A percentile compares a stretch with the other conserved stretches of the same genome.
Conservation (phyloP, 2,797 vertebrate species). For the Arvicola amphibius region DNA sequence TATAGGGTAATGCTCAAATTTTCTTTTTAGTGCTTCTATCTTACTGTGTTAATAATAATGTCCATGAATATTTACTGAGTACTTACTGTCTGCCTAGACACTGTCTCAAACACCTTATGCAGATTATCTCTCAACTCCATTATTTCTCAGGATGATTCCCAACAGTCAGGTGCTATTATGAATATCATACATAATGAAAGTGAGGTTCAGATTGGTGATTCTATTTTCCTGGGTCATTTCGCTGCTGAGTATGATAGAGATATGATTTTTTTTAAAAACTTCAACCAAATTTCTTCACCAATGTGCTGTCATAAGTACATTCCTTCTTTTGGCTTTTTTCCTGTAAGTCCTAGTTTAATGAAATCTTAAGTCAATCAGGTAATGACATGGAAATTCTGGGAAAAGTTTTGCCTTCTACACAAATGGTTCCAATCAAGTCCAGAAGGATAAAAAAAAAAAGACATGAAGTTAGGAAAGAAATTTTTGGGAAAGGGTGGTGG, state of each 20-base stretch:
- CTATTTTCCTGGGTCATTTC: not conserved
- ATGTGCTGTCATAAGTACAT: not conserved
- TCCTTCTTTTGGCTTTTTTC: not conserved
- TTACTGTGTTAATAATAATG: slow-evolving; percentile 14
- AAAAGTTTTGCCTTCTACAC: not conserved
- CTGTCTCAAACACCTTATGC: slow-evolving; percentile 36
- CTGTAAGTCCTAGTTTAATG: not conserved
- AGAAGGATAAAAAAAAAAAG: not conserved
- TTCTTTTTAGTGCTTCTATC: not conserved
- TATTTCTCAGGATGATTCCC: slow-evolving; percentile 16
- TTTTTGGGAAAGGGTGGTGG: not conserved
- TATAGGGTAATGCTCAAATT: not conserved
- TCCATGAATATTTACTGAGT: not conserved
- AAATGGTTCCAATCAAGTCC: not conserved
- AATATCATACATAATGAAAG: slow-evolving; percentile 25
- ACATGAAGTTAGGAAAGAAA: not conserved
- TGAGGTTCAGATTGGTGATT: not conserved
- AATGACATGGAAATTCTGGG: slow-evolving; percentile 4
- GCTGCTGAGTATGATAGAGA: not conserved
- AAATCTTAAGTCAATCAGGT: slow-evolving; percentile 19
- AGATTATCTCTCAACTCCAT: slow-evolving; percentile 17
- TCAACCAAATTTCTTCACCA: slow-evolving; percentile 2
- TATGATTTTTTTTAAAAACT: not conserved
- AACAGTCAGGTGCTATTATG: not conserved
- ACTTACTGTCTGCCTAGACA: not conserved